These are phyloP conservation scores for Plebejus argus DNA, from an alignment of 2,888 invertebrate genomes.

Conservation along the genomic window DNA sequence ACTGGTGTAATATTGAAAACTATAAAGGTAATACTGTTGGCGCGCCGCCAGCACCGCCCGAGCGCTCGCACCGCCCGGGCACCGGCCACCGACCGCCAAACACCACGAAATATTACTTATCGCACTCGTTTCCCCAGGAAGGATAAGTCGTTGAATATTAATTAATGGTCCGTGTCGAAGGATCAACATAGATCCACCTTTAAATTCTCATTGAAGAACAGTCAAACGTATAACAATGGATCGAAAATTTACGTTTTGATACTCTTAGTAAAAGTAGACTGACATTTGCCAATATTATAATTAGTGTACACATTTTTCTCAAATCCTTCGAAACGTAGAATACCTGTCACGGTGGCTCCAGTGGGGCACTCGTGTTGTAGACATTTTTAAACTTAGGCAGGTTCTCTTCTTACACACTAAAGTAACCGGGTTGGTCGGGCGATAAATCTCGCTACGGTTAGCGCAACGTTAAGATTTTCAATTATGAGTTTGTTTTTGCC, in stretches of 20 bases:
- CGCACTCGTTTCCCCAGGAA: neutral
- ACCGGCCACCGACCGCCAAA: neutral
- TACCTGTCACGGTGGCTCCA: neutral
- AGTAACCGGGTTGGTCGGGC: neutral
- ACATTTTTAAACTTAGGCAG: neutral
- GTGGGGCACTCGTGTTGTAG: neutral
- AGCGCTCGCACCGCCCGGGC: neutral
- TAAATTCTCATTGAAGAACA: neutral
- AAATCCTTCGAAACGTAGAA: too few relatives aligned
- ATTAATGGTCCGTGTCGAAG: neutral
- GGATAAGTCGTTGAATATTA: neutral
- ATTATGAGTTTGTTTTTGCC: slow-evolving; percentile 27
- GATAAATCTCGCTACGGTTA: slow-evolving; percentile 4
- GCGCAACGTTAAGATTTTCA: slow-evolving; percentile 15
- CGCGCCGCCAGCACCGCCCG: neutral
- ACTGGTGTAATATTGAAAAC: slow-evolving; percentile 4
- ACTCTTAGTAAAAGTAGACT: too few relatives aligned
- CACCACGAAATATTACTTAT: slow-evolving; percentile 14
- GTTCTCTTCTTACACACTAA: neutral
- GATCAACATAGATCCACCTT: neutral
- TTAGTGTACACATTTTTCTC: too few relatives aligned
- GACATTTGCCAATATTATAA: too few relatives aligned
- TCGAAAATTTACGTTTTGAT: too few relatives aligned
- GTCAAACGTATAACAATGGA: too few relatives aligned
- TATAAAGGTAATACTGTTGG: slow-evolving; percentile 14